Base-by-base conservation (phyloP, 2,888 invertebrate genomes). In the Leptopterna dolabrata region DNA sequence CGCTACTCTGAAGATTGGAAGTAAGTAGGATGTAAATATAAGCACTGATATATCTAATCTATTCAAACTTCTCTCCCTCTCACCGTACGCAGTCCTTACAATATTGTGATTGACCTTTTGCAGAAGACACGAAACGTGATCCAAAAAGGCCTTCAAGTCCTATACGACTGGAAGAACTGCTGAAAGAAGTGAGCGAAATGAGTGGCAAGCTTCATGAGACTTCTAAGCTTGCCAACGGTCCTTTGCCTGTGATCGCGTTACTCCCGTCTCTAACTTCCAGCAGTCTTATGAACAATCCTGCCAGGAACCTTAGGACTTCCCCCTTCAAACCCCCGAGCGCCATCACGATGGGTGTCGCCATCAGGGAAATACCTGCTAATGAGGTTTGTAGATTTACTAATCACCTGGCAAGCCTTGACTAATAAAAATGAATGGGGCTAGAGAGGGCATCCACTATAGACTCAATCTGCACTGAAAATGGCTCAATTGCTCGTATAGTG, bases 331-430 rank as follows among this genome's bases (percentile, higher is more conserved):
- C 90, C 4, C 89, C 89, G 14, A 88, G 89, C 43, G 88, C 89
- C 11, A 89, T 89, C 16, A 88, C 89, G 6, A 90, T 90, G 90
- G 90, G 90, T 0, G 89, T 90, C 7, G 90, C 89, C 30, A 89
- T 90, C 16, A 90, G 90, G 81, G 90, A 90, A 88, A 89, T 89
- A 45, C 90, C 90, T 63, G 89, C 89, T 14, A 90, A 90, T 89
- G 90, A 90, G 89, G 90, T 90, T 78, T 80, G 27, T n/a, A 16
- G 51, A n/a, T 51, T 0, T 36, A 36, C 2, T 36, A 36, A 36
- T 36, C 16, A n/a, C 29, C 63, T 41, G 36, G n/a, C n/a, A n/a
- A n/a, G n/a, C n/a, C n/a, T n/a, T n/a, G n/a, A n/a, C n/a, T n/a
- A n/a, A n/a, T n/a, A n/a, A n/a, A n/a, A n/a, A n/a, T n/a, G n/a